These are phyloP conservation scores for Eurytoma californica DNA, from an alignment of 2,888 invertebrate genomes.

Conservation along the genomic window DNA sequence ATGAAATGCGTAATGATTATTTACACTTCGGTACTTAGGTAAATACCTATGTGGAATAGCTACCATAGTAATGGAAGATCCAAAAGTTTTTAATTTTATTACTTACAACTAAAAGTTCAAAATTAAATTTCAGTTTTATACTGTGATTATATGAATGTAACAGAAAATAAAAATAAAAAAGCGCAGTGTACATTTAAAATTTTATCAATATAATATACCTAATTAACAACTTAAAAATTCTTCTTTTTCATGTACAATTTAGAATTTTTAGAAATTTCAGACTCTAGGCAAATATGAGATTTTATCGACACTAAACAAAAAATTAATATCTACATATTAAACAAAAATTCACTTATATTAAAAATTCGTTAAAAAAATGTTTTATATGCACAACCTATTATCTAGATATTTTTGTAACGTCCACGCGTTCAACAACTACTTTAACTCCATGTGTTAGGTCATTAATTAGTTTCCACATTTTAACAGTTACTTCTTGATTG, in stretches of 20 bases:
- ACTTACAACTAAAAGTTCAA: conserved; percentile 13
- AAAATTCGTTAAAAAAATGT: conserved; percentile 22
- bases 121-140: conserved; percentile 22
- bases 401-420: conserved; percentile 62
- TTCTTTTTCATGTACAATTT: conserved; percentile 21
- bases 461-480: conserved; percentile 70
- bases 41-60: conserved; percentile 34
- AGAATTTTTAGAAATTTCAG: conserved; percentile 44
- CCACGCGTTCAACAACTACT: conserved; percentile 69
- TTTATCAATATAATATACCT: conserved; percentile 2
- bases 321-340: conserved; percentile 40
- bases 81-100: conserved; percentile 31
- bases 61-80: conserved; percentile 52
- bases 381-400: conserved; percentile 50
- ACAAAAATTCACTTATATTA: conserved; percentile 26
- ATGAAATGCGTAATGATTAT: conserved; percentile 50
- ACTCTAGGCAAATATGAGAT: conserved; percentile 9
- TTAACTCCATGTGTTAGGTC: conserved; percentile 69
- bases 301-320: conserved; percentile 8
- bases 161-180: conserved; percentile 37
- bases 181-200: conserved; percentile 13
- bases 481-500: conserved; percentile 59
- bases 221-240: conserved; percentile 40
- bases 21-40: conserved; percentile 33
- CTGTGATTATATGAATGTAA: conserved; percentile 32